These are phyloP conservation scores for Alces alces DNA, from an alignment of 2,113 vertebrate genomes.

Conservation along the genomic window DNA sequence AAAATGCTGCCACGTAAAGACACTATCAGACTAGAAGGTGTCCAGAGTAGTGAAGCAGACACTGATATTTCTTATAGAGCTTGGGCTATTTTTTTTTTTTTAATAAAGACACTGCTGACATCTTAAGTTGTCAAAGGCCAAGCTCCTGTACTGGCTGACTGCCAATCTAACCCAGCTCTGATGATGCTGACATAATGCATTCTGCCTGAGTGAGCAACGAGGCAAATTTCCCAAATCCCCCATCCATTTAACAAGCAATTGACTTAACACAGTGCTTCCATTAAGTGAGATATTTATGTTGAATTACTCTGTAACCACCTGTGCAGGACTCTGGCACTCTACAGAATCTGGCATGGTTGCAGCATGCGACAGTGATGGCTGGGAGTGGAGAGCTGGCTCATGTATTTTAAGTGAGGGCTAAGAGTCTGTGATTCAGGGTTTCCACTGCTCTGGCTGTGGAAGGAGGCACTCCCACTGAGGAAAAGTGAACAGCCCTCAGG, in stretches of 20 bases:
- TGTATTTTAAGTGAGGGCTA: background rate
- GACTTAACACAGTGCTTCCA: background rate
- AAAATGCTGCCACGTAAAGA: background rate
- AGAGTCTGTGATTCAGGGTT: background rate
- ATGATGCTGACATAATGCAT: background rate
- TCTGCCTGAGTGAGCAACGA: background rate
- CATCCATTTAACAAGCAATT: background rate
- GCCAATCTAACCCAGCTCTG: background rate
- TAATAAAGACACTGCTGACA: background rate
- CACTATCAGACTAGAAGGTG: background rate
- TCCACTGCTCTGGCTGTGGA: background rate
- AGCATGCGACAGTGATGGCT: accelerated
- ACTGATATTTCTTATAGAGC: background rate
- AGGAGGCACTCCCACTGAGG: background rate
- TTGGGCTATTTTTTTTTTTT: background rate
- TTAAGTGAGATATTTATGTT: background rate
- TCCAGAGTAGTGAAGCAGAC: background rate
- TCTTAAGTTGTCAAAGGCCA: background rate
- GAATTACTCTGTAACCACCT: background rate
- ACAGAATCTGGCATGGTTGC: background rate
- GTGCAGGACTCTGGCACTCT: background rate
- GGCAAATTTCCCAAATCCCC: background rate
- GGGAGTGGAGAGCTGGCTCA: background rate
- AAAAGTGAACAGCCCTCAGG: background rate
- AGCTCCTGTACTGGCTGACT: background rate